A percentile compares a stretch with the other conserved stretches of the same genome.
Evolutionary conservation across 2,113 vertebrate genomes (phyloP).

Genomic region (Phasianus colchicus): DNA sequence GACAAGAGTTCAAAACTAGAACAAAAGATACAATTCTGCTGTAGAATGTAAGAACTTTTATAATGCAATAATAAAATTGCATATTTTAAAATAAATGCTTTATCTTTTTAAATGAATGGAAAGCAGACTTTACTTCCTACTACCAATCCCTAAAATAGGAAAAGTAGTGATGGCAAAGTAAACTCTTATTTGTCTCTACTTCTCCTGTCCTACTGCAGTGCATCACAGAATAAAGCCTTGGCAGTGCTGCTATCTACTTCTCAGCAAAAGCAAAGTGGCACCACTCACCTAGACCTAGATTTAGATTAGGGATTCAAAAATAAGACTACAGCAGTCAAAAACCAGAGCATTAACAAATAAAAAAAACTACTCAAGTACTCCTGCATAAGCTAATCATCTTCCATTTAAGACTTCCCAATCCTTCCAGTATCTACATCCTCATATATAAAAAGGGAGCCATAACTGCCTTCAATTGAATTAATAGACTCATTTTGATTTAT

Average conservation of each 20-base stretch:
- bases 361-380: background rate
- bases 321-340: background rate
- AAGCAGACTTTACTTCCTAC: background rate
- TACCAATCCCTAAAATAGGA: background rate
- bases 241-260: background rate
- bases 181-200: background rate
- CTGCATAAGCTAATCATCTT: background rate
- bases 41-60: background rate
- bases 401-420: background rate
- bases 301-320: background rate
- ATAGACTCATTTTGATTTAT: background rate
- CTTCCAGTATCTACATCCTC: background rate
- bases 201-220: background rate
- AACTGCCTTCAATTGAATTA: background rate
- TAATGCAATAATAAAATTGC: background rate
- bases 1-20: background rate
- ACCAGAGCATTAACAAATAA: background rate
- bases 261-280: background rate
- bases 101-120: background rate
- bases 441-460: background rate
- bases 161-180: background rate
- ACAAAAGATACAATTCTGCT: background rate
- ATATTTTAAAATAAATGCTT: background rate
- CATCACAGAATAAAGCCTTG: background rate
- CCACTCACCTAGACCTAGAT: background rate